Base-by-base conservation (phyloP, 2,888 invertebrate species). In the Calliphora vomitoria region DNA sequence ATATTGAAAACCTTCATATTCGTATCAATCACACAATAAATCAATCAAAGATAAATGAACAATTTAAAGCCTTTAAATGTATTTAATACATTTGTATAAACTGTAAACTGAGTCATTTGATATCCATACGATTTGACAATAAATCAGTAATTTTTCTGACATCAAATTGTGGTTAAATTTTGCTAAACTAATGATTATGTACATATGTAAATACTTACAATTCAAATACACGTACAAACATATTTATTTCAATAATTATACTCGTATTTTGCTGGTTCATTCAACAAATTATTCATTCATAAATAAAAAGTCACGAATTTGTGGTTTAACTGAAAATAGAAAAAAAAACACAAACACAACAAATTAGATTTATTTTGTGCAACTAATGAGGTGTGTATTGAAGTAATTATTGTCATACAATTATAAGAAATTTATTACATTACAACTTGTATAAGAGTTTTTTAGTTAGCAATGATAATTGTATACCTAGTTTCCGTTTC, bases 291-390 rank as follows among this genome's bases (percentile, higher is more conserved):
- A 50, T 72, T 79, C 74, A 79, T 83, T 83, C 64, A 69, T 66
- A 72, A 78, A 50, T 66, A 62, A 66, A 84, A 79, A 72, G 72
- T 84, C 84, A 84, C 84, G 84, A 79, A 69, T 79, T 84, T 78
- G 84, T 41, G 84, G 84, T 84, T 79, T 47, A 72, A 58, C 66
- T 79, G 35, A 66, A 72, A 78, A 44, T 78, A 13, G 11, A 41
- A 68, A 53, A 13, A 50, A 76, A 53, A 53, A 55, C 20, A 53
- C 6, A 41, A 4, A 60, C 4, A 20, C 18, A 4, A 62, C 78
- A 64, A 41, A 35, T 47, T 78, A 44, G 31, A 78, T 83, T 64
- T 64, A 82, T 78, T 78, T 64, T 83, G n/a, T 64, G 62, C n/a
- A 78, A 78, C 38, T 71, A 78, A 78, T 83, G 68, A 78, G 64